Base-by-base conservation (phyloP, 2,113 vertebrate species). In the Stegostoma tigrinum region DNA sequence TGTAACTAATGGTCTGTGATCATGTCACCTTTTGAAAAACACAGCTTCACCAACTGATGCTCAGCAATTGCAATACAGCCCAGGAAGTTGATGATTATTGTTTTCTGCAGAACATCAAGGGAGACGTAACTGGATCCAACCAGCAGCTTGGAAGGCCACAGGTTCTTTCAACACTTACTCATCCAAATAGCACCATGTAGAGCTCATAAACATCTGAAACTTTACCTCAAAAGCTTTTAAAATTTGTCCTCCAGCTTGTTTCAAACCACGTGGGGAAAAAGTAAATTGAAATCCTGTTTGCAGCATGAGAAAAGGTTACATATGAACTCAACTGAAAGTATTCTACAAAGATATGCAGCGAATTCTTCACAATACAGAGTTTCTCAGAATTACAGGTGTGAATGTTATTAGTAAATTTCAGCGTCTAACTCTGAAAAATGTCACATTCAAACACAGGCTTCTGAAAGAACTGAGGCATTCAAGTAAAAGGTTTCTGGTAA, bases 91-190 rank as follows among this genome's bases (percentile, higher is more conserved):
- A 38, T 67, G 52, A 52, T 61, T 52, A 61, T 75, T 52, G 89
- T 34, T 66, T 93, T 93, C 89, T 38, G 89, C 61, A 93, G 61
- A 61, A 93, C 89, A 93, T 93, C 61, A 93, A 91, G 89, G 61
- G 89, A 38, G 61, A 91, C 61, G 38, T 93, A 93, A 93, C 89
- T 93, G 89, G 61, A 93, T 93, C 61, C 89, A 93, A 67, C 64
- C 89, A 66, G 61, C 89, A 93, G 61, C 61, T 23, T 93, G 61
- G 34, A 93, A 66, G 89, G 61, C 61, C 61, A 93, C 89, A 10
- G 61, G 89, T 66, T 66, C 89, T 93, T 93, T 93, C 89, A 93
- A 93, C 89, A 93, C 89, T 66, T 67, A 93, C 89, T 93, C 61
- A 93, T 93, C 89, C 89, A 23, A 66, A 24, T n/a, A 66, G 17